Evolutionary conservation across 1,140 invertebrate genomes (phyloP), one percentile per base, ranked within the genome.

Genomic region (Heliconius hermathena): DNA sequence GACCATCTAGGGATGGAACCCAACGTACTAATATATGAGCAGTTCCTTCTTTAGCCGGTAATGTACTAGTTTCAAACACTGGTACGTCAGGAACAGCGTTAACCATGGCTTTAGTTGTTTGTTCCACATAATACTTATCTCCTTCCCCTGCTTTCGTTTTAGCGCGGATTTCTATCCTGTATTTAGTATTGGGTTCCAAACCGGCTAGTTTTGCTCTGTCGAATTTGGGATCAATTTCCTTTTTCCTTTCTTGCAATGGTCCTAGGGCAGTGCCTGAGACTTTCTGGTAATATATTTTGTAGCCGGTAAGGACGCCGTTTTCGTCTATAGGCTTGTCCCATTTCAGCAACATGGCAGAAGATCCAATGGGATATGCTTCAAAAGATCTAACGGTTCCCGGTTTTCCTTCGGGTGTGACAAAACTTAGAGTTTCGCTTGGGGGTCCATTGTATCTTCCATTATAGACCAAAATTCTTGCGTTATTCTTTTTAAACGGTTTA

Each of bases 271-370:
- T 97, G 52, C 96, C 96, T 71, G 96, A 96, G 1, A 99, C 97
- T 85, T 97, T 96, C 88, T 98, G 96, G 91, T 98, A 99, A 89
- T 97, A 98, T 85, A 99, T 97, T 89, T 97, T 97, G 92, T 99
- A 99, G 11, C 98, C 98, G 2, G 97, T 98, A 0, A 99, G 93
- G 79, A 97, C 96, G 36, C 99, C 99, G 94, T 99, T 99, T 22
- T 98, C 97, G 88, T 99, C 97, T 26, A 98, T 96, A 0, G 99
- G 99, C 88, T 97, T 97, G 88, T 98, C 97, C 99, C 99, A 99
- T 74, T 96, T 96, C 1, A 99, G 94, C 74, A 97, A 96, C 87
- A 99, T 96, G 18, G 98, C 98, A 26, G 97, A 98, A 0, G 98
- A 97, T 18, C 98, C 98, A 88, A 98, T 96, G 0, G 97, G 97